Conservation (phyloP, 2,888 invertebrate genomes). For the Lasioglossum zephyrum region DNA sequence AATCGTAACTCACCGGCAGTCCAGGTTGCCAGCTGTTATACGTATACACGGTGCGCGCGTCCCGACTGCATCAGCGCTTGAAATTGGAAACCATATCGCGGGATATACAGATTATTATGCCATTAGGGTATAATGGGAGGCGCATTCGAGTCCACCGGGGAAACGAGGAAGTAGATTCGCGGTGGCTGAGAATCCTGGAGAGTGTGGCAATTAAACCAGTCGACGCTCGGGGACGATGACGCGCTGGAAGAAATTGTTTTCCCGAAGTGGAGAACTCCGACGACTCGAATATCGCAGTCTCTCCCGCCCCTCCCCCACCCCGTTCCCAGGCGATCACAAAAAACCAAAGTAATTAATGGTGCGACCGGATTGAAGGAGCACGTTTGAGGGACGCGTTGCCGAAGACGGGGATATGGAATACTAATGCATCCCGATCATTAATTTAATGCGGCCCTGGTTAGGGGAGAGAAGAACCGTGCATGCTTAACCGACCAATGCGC, state of each 20-base stretch:
- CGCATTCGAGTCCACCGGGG: conserved; percentile 63
- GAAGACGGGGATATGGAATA: conserved; percentile 33
- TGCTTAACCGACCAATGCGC: background rate
- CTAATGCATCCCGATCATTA: conserved; percentile 52
- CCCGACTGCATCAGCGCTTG: conserved; percentile 72
- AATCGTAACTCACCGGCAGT: conserved; percentile 65
- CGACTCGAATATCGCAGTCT: conserved; percentile 27
- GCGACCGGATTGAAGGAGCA: conserved; percentile 40
- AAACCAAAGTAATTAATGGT: conserved; percentile 64
- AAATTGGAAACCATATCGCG: conserved; percentile 77
- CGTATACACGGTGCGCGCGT: conserved; percentile 48
- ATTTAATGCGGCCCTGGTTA: conserved; percentile 30
- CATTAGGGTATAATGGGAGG: conserved; percentile 74
- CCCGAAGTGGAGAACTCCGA: conserved; percentile 39
- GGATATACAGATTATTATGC: conserved; percentile 78
- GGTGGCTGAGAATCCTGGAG: conserved; percentile 50
- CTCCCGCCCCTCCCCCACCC: background rate
- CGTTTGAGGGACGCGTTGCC: conserved; percentile 32
- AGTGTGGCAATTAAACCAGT: conserved; percentile 69
- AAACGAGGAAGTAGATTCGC: conserved; percentile 69
- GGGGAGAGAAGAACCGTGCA: background rate
- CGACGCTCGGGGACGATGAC: conserved; percentile 59
- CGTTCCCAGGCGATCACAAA: conserved; percentile 12
- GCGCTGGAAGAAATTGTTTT: conserved; percentile 65
- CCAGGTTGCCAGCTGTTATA: conserved; percentile 65